Base-by-base conservation (phyloP, 2,888 invertebrate species). In the Rhorus exstirpatorius region DNA sequence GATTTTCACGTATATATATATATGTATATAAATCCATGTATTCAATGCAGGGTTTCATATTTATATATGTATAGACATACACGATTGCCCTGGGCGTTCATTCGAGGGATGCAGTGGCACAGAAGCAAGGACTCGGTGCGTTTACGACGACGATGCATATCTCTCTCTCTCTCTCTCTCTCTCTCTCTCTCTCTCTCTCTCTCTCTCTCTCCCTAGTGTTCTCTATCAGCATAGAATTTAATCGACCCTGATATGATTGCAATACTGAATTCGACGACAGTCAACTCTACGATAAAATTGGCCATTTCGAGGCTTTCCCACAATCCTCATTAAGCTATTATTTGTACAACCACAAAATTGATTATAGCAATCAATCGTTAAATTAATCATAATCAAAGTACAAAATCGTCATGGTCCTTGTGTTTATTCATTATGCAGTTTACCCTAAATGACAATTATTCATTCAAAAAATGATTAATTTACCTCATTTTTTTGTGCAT, bases 251-350 rank as follows among this genome's bases (percentile, higher is more conserved):
- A 41, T n/a, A n/a, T 41, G 71, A 26, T 46, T 41, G 81, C 68
- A 74, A 72, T 67, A 60, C 67, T 74, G 68, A 46, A 68, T 74
- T 78, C 81, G 77, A 41, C 81, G 77, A 41, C 72, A 68, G 68
- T 38, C 55, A 70, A 68, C 14, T 63, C 41, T 72, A 21, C 53
- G 55, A 31, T 71, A 58, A 68, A 77, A 81, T 72, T 81, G 72
- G 51, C 63, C 72, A 35, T 78, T 55, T 74, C 53, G 31, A 58
- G 58, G 31, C n/a, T 7, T 7, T 17, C 7, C 14, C 8, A n/a
- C 58, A 17, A 41, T 41, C 26, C 12, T 46, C 31, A 19, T 58
- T 21, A 3, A 55, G 24, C 3, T 31, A 31, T 31, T 31, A 31
- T n/a, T n/a, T n/a, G 19, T 17, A 14, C 17, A 17, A 44, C 26